Conservation (phyloP, 2,888 invertebrate species). For the Tenthredo livida region DNA sequence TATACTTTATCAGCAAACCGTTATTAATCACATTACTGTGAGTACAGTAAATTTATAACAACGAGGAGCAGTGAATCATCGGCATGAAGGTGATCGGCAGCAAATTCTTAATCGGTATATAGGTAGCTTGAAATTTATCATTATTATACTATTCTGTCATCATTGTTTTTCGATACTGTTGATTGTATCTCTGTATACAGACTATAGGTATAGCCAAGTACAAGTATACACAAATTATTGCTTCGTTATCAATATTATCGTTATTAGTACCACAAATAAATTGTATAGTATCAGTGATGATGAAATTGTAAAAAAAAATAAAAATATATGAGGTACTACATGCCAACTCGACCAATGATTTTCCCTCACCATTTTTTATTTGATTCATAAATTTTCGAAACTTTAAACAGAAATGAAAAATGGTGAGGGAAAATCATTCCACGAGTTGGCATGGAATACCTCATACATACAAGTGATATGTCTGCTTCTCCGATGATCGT, state of each 20-base stretch:
- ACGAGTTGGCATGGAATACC: no score
- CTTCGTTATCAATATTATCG: neutral
- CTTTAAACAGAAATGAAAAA: no score
- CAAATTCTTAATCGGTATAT: neutral
- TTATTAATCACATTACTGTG: neutral
- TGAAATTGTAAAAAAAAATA: neutral
- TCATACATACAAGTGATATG: neutral
- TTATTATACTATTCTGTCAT: neutral
- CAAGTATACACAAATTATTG: neutral
- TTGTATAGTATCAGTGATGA: neutral
- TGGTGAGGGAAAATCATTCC: no score
- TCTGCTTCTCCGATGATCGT: neutral
- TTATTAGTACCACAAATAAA: neutral
- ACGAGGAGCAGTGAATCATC: neutral
- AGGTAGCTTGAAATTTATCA: neutral
- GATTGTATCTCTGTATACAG: neutral
- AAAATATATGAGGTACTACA: no score
- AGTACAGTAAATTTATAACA: slow-evolving; percentile 16
- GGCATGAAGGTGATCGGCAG: neutral
- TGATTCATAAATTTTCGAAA: no score
- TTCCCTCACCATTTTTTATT: no score
- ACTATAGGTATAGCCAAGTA: no score
- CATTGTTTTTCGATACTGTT: neutral
- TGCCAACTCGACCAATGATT: no score
- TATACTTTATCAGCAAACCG: neutral